phyloP scores from a whole-genome alignment of 2,113 vertebrate genomes.

The Periophthalmodon schlosseri region DNA sequence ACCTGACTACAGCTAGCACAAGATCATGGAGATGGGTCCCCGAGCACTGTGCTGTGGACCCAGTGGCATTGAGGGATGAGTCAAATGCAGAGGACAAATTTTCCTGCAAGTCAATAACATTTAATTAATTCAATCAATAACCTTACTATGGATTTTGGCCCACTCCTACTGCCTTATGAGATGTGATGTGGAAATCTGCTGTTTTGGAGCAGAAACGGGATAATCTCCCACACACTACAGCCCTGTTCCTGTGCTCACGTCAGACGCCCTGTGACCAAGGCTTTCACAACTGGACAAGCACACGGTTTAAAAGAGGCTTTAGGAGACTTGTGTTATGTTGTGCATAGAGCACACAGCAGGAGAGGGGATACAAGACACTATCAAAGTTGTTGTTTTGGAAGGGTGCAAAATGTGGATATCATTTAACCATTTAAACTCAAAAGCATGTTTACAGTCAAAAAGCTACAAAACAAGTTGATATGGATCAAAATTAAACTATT shows the following conservation, averaged over 20 bases:
- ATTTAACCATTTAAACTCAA: too few relatives aligned
- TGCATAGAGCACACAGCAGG: neutral
- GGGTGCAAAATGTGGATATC: neutral
- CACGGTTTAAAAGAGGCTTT: conserved; percentile 3
- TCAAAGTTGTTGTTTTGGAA: neutral
- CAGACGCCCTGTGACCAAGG: conserved; percentile 45
- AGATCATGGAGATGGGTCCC: too few relatives aligned
- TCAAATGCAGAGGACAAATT: too few relatives aligned
- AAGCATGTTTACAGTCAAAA: neutral
- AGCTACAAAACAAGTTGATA: too few relatives aligned
- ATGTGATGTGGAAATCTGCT: conserved; percentile 22
- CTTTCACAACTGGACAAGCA: conserved; percentile 39
- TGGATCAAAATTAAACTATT: too few relatives aligned
- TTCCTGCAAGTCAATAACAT: too few relatives aligned
- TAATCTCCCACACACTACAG: conserved; percentile 60
- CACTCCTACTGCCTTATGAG: neutral
- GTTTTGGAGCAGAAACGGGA: conserved; percentile 48
- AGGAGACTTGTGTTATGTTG: neutral
- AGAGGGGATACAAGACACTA: neutral
- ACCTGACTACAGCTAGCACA: too few relatives aligned
- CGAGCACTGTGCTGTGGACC: too few relatives aligned
- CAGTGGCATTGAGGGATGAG: too few relatives aligned
- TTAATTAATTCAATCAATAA: too few relatives aligned
- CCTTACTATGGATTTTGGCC: too few relatives aligned
- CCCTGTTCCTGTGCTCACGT: conserved; percentile 33